Evolutionary conservation across 2,113 vertebrate species (phyloP).

Genomic region (Coturnix japonica): DNA sequence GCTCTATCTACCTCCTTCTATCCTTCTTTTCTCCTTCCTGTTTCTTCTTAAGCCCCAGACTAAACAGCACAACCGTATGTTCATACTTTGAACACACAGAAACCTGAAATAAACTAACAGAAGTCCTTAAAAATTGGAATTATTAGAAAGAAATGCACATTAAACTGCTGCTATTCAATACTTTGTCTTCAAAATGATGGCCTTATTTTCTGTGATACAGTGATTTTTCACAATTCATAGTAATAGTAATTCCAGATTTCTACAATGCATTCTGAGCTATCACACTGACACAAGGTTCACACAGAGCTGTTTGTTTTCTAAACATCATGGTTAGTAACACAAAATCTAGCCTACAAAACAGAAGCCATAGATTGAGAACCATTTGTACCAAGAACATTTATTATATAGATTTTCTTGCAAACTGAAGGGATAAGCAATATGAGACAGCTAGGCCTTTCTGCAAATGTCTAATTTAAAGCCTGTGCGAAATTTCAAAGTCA

Average conservation of each 20-base stretch:
- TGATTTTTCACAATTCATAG: neutral
- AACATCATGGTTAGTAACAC: neutral
- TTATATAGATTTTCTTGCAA: neutral
- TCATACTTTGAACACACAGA: neutral
- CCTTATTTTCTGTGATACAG: neutral
- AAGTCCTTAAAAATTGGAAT: fast-evolving
- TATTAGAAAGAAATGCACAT: neutral
- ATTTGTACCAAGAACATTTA: neutral
- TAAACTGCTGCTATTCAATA: neutral
- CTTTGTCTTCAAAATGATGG: fast-evolving
- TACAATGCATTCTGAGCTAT: neutral
- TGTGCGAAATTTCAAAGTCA: neutral
- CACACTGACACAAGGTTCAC: fast-evolving
- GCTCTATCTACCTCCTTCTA: neutral
- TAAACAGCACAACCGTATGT: neutral
- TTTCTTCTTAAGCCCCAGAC: fast-evolving
- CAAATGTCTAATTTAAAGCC: neutral
- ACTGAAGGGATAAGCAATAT: neutral
- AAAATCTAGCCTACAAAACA: neutral
- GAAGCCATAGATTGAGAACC: neutral
- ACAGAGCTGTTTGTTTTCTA: neutral
- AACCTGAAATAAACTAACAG: neutral
- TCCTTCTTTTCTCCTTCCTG: neutral
- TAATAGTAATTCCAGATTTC: neutral
- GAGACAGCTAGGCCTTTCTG: neutral